Conservation (phyloP, 1,140 invertebrate species). For the Drosophila gunungcola region DNA sequence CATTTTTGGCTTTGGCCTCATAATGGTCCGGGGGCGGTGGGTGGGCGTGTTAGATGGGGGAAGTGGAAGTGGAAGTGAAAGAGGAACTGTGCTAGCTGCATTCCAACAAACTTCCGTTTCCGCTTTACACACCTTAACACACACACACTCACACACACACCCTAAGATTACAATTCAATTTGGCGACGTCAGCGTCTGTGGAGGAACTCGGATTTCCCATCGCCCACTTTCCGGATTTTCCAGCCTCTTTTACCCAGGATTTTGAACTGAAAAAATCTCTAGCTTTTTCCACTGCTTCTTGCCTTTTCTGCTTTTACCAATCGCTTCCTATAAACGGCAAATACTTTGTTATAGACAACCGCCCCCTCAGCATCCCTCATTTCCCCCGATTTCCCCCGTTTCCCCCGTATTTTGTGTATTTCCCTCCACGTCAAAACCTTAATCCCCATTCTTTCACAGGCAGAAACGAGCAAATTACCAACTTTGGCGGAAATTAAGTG, state of each 20-base stretch:
- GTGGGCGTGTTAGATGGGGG: not conserved
- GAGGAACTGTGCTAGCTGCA: conserved; percentile 54
- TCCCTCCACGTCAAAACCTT: conserved; percentile 35
- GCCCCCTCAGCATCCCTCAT: not conserved
- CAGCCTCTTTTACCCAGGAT: not conserved
- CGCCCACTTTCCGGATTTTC: conserved; percentile 1
- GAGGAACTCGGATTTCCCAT: conserved; percentile 12
- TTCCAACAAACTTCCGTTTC: conserved; percentile 80
- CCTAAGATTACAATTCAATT: conserved; percentile 63
- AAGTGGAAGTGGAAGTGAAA: conserved; percentile 6
- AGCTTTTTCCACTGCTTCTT: conserved; percentile 13
- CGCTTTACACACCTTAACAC: conserved; percentile 47
- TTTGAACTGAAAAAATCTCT: not conserved
- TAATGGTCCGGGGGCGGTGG: conserved; percentile 25
- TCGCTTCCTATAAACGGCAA: conserved; percentile 52
- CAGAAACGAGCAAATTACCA: conserved; percentile 69
- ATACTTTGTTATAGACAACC: conserved; percentile 48
- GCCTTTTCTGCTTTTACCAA: conserved; percentile 36
- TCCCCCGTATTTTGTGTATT: conserved; percentile 2
- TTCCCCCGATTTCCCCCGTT: not conserved
- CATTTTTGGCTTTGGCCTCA: conserved; percentile 48
- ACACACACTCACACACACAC: conserved; percentile 13
- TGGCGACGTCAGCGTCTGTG: conserved; percentile 61
- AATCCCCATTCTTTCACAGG: conserved; percentile 49
- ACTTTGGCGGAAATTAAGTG: conserved; percentile 80